phyloP scores from a whole-genome alignment of 2,113 vertebrate species.

The Urocynchramus pylzowi region DNA sequence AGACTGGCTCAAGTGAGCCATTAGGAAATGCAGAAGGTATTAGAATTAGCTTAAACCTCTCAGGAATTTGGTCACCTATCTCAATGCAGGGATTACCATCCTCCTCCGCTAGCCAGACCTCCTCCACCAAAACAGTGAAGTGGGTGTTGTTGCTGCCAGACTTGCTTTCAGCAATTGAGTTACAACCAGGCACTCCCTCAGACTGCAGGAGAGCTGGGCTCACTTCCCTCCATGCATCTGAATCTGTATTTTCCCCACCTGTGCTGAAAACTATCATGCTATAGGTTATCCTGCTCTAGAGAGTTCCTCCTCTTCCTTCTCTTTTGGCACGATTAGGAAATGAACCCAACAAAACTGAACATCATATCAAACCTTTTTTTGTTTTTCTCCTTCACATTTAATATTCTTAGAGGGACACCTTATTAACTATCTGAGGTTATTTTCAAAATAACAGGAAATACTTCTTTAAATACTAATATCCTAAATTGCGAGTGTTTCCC shows the following conservation, averaged over 20 bases:
- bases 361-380: neutral
- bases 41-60: neutral
- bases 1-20: neutral
- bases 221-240: neutral
- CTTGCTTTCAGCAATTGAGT: fast-evolving
- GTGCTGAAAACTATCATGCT: neutral
- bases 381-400: neutral
- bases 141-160: neutral
- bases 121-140: neutral
- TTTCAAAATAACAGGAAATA: neutral
- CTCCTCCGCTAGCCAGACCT: neutral
- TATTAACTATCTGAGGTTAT: neutral
- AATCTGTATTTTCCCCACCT: neutral
- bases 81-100: neutral
- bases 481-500: neutral
- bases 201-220: neutral
- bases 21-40: neutral
- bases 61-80: neutral
- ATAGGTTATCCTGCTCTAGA: neutral
- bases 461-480: neutral
- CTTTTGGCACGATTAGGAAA: neutral
- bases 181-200: neutral
- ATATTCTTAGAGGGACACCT: neutral
- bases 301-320: neutral
- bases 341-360: neutral